Evolutionary conservation across 1,140 invertebrate species (phyloP), one percentile per base, ranked within the genome.

Genomic region (Agraylea sexmaculata): DNA sequence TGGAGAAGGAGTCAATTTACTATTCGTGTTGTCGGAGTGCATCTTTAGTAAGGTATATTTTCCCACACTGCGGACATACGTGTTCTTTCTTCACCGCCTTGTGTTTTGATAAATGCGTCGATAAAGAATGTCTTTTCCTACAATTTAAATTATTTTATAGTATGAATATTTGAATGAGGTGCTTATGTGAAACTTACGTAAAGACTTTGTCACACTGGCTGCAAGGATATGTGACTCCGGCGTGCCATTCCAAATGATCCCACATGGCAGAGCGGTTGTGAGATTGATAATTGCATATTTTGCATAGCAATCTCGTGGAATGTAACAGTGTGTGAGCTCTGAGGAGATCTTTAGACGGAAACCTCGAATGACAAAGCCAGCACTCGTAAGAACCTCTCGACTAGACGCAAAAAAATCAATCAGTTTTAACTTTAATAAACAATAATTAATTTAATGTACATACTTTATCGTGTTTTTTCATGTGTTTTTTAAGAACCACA

Each of bases 381-480:
- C 47, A 49, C 15, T 27, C 23, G 25, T 40, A 25, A 0, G 40
- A 23, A 4, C 47, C 47, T 8, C 43, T 37, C 1, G 20, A 34
- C 47, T 46, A 13, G 7, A 39, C 10, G 8, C 12, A 34, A 27
- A 38, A 39, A 30, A 35, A 7, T 18, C 7, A 7, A 7, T 18
- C 17, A 18, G 13, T 17, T 20, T 35, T 18, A 8, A 17, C 7
- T 35, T 35, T 18, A 25, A 25, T 25, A 33, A 11, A 33, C 10
- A 17, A 16, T 33, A 16, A 16, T 19, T 3, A 20, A 36, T 23
- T 28, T 25, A 22, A 20, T 16, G 11, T 23, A 2, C 36, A 35
- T 31, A 63, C 62, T 56, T 59, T 52, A 37, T 40, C 53, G 40
- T 65, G 62, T 41, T 47, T 55, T 33, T 53, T 48, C 57, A 64